Base-by-base conservation (phyloP, 2,888 invertebrate genomes). In the Colletes collaris region DNA sequence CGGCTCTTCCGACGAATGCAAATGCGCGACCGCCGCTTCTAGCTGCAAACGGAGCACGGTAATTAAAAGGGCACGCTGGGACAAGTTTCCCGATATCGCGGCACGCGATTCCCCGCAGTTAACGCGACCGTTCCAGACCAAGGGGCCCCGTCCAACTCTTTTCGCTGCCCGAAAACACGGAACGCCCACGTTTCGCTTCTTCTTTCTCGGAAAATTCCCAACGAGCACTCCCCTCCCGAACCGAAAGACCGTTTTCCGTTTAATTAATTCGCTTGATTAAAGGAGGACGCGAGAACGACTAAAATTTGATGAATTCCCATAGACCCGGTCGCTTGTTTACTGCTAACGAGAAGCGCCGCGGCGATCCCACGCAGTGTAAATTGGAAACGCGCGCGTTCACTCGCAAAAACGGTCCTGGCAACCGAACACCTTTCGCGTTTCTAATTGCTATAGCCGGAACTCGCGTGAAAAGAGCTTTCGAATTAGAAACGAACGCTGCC, bases 1-100 rank as follows among this genome's bases (percentile, higher is more conserved):
- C 86, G 83, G 82, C 81, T 81, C 86, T 88, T 89, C 87, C 87
- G 86, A 84, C 77, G 84, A 86, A 87, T 89, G 88, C 83, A 89
- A 89, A 89, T 89, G 82, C 78, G 50, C 68, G 73, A 49, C n/a
- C 37, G 69, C 65, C 76, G 76, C 70, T 53, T 55, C 59, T 73
- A 35, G 62, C 71, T 49, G 68, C 46, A 72, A 76, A 70, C 70
- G 79, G 63, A 46, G 56, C 77, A 75, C 70, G 76, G 83, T 88
- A 88, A 87, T 88, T 87, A 86, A 88, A 88, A 87, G 82, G 81
- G 74, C 77, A 72, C 79, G 63, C 67, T 72, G 62, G 66, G 52
- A 70, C 80, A 63, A 73, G 64, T 75, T 79, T 71, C 68, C 49
- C 49, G 60, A 55, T 63, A 6, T 27, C 27, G 27, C 27, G 27